Evolutionary conservation across 2,113 vertebrate species (phyloP), one percentile per base, ranked within the genome.

Genomic region (Gorsachius goisagi): DNA sequence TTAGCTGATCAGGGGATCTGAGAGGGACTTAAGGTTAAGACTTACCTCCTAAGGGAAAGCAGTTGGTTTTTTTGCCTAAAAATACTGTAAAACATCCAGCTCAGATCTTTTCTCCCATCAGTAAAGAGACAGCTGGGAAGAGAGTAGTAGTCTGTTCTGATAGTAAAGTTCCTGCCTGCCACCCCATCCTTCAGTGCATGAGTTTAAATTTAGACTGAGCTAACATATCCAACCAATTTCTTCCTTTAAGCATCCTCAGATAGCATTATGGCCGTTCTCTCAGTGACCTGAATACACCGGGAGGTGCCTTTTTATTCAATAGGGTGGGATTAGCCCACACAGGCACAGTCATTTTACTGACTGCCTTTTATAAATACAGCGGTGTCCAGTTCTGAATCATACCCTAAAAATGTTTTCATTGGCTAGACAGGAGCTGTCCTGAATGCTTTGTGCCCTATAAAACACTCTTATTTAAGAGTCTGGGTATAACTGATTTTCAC

Each of bases 141-240:
- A 62, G 13, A 37, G 10, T 6, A 4, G 0, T 6, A 33, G 26
- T 16, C 12, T 71, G 14, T 73, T 33, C 27, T 49, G 53, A 72
- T 28, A 47, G 9, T 21, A 15, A 44, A 56, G 15, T 55, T 55
- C n/a, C 71, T 75, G 69, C 55, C 35, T 85, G 24, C 56, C 26
- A 72, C 32, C 5, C 28, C 15, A 37, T 12, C 17, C 39, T 85
- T 52, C 44, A 63, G 0, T 47, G 41, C 33, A 53, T 1, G 3
- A 27, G 2, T 58, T 91, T 49, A 56, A 87, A 77, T 26, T 44
- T 44, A 44, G 63, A 59, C 52, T 68, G 5, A 0, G 0, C 6
- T 20, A 56, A 56, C 2, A 3, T 56, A 89, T 63, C 3, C 21
- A 74, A 55, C 3, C 2, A 0, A 0, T 19, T 64, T 47, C 37